These are phyloP conservation scores for Phocides pigmalion DNA, from an alignment of 1,140 invertebrate genomes.

Conservation along the genomic window DNA sequence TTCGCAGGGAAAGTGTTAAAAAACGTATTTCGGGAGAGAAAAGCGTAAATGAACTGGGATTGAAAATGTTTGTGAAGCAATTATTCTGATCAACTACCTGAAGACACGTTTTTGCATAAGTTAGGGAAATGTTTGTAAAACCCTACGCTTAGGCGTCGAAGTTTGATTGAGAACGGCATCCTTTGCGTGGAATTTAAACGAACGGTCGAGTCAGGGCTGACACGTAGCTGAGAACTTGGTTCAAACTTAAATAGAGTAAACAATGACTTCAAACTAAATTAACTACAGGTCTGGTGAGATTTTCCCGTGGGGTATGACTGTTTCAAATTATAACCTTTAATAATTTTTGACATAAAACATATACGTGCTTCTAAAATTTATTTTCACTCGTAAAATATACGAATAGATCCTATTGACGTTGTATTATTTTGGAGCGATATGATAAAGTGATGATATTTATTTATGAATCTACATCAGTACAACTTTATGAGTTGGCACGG, in stretches of 20 bases:
- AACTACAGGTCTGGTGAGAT: too few species aligned
- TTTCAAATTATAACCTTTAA: too few species aligned
- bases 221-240: constrained; percentile 5
- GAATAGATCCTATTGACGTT: too few species aligned
- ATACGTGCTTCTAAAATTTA: too few species aligned
- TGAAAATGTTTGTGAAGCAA: constrained; percentile 38
- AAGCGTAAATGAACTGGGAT: constrained; percentile 18
- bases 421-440: too few species aligned
- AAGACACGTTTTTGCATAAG: constrained; percentile 58
- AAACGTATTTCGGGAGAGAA: not conserved
- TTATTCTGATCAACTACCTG: constrained; percentile 36
- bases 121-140: constrained; percentile 52
- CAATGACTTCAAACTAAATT: constrained; percentile 3
- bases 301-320: too few species aligned
- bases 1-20: too few species aligned
- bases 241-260: not conserved
- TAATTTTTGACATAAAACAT: too few species aligned
- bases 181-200: constrained; percentile 60
- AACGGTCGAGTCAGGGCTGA: constrained; percentile 33
- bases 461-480: too few species aligned
- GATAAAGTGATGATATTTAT: too few species aligned
- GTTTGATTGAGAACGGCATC: constrained; percentile 63
- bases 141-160: constrained; percentile 46
- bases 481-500: too few species aligned
- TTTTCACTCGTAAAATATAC: too few species aligned